phyloP scores from a whole-genome alignment of 2,797 vertebrate species.

The Chrysocyon brachyurus region DNA sequence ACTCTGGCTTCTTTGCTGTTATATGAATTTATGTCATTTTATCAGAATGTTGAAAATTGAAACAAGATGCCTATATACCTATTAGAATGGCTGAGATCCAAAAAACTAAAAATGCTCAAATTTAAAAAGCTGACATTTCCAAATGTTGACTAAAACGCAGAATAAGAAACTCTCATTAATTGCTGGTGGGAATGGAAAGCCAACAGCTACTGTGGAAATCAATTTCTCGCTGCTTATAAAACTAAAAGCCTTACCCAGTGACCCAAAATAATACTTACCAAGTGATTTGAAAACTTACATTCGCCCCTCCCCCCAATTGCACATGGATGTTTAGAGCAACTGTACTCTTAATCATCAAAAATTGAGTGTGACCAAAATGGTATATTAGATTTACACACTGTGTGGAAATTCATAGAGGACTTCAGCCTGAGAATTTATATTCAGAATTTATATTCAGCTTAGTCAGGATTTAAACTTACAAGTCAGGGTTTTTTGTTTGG shows the following conservation, averaged over 20 bases:
- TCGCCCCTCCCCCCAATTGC: too few relatives aligned
- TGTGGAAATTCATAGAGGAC: not conserved
- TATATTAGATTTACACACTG: not conserved
- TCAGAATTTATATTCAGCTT: not conserved
- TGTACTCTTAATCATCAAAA: not conserved
- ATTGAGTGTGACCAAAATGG: not conserved
- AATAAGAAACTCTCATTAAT: not conserved
- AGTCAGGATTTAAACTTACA: not conserved
- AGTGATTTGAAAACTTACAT: not conserved
- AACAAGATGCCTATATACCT: not conserved
- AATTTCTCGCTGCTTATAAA: not conserved
- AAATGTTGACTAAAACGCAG: not conserved
- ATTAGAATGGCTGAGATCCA: not conserved
- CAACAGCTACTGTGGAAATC: not conserved
- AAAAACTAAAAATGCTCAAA: not conserved
- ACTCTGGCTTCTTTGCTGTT: not conserved
- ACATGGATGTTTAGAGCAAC: not conserved
- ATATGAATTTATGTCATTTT: not conserved
- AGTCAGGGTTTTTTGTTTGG: not conserved
- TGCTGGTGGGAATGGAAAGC: not conserved
- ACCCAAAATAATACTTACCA: not conserved
- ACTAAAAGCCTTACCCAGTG: not conserved
- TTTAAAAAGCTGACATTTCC: not conserved
- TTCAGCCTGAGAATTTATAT: not conserved
- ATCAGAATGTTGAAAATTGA: not conserved